Conservation (phyloP, 1,140 invertebrate genomes). For the Drosophila sucinea region DNA sequence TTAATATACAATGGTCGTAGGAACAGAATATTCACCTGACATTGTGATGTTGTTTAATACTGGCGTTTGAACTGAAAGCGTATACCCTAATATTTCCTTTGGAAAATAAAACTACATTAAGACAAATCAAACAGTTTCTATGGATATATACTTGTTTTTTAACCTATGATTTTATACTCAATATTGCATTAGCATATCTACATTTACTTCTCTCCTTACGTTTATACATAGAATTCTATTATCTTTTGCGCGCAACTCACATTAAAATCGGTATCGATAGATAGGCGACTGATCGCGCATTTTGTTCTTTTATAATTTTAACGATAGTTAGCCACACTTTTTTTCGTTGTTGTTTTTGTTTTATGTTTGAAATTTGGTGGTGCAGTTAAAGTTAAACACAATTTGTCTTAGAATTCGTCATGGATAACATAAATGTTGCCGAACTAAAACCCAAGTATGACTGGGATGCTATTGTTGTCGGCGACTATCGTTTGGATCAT, state of each 20-base stretch:
- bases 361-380: conserved; percentile 5
- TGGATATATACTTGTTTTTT: no score
- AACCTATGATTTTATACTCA: no score
- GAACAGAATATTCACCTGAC: no score
- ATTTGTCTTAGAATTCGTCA: conserved; percentile 3
- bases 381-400: not conserved
- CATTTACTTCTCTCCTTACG: no score
- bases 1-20: no score
- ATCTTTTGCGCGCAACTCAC: not conserved
- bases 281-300: not conserved
- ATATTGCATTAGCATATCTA: no score
- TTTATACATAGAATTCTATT: not conserved
- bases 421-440: conserved; percentile 27
- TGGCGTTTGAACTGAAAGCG: no score
- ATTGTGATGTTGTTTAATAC: no score
- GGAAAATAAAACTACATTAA: no score
- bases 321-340: not conserved
- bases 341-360: not conserved
- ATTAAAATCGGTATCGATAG: not conserved
- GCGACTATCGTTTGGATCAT: conserved; percentile 54
- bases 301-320: not conserved
- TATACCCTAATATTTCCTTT: no score
- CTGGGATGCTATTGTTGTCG: conserved; percentile 54
- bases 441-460: conserved; percentile 36
- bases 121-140: no score